These are phyloP conservation scores for Drosophila melanica DNA, from an alignment of 1,140 invertebrate species.

Conservation along the genomic window DNA sequence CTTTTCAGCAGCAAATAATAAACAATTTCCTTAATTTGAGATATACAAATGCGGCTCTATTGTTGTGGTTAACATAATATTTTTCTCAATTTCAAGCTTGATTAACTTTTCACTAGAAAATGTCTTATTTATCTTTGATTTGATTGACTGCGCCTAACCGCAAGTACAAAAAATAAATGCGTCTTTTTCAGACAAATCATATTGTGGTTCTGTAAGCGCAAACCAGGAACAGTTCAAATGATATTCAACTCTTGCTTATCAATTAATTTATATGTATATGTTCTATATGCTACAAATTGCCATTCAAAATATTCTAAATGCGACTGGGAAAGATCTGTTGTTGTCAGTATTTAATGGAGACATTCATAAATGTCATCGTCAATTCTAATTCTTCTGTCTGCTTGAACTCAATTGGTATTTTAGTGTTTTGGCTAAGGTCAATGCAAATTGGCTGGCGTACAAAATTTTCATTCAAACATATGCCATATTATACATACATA, in stretches of 20 bases:
- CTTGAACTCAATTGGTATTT: constrained; percentile 63
- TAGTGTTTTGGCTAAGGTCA: constrained; percentile 62
- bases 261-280: constrained; percentile 11
- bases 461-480: constrained; percentile 37
- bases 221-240: constrained; percentile 60
- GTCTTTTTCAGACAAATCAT: constrained; percentile 13
- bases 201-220: constrained; percentile 9
- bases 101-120: constrained; percentile 63
- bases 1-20: constrained; percentile 9
- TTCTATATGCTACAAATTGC: not conserved
- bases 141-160: constrained; percentile 33
- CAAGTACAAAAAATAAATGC: constrained; percentile 25
- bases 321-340: constrained; percentile 11
- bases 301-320: constrained; percentile 1
- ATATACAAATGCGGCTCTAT: constrained; percentile 37
- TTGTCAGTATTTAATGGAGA: constrained; percentile 60
- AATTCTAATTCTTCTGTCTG: constrained; percentile 59
- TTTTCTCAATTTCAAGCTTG: constrained; percentile 35
- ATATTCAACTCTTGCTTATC: constrained; percentile 26
- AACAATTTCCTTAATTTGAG: constrained; percentile 13
- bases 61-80: constrained; percentile 53
- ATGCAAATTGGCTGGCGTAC: constrained; percentile 65
- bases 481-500: not conserved
- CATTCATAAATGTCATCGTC: constrained; percentile 78
- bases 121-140: constrained; percentile 35